Conservation (phyloP, 1,140 invertebrate species). For the Hyphantria cunea region DNA sequence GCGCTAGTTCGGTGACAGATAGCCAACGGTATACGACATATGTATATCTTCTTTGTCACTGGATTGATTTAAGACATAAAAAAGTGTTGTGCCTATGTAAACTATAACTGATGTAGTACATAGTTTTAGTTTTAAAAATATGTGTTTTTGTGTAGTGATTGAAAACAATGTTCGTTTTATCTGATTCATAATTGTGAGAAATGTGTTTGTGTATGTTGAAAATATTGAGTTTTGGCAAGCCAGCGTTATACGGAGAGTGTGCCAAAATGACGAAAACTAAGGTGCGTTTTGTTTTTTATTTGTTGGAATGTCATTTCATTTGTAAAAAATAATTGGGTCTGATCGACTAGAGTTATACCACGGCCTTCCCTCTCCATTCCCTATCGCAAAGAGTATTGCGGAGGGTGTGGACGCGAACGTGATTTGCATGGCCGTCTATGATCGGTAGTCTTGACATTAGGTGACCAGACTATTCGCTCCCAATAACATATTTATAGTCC, state of each 20-base stretch:
- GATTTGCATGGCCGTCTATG: no score
- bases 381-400: no score
- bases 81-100: constrained; percentile 15
- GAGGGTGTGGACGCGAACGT: no score
- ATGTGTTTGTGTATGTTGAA: constrained; percentile 27
- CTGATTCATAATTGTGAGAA: constrained; percentile 14
- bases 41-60: constrained; percentile 25
- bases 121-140: no score
- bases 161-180: neutral
- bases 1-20: constrained; percentile 28
- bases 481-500: no score
- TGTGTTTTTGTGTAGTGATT: neutral
- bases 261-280: constrained; percentile 38
- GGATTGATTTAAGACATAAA: constrained; percentile 1
- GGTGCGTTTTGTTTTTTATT: constrained; percentile 49
- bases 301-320: constrained; percentile 12
- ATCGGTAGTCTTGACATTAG: no score
- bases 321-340: neutral
- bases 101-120: neutral
- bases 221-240: constrained; percentile 25
- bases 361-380: no score
- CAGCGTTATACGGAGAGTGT: constrained; percentile 25
- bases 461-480: no score
- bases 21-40: constrained; percentile 6
- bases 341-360: no score